These are phyloP conservation scores for Mimumesa dahlbomi DNA, from an alignment of 2,888 invertebrate species.

Conservation along the genomic window DNA sequence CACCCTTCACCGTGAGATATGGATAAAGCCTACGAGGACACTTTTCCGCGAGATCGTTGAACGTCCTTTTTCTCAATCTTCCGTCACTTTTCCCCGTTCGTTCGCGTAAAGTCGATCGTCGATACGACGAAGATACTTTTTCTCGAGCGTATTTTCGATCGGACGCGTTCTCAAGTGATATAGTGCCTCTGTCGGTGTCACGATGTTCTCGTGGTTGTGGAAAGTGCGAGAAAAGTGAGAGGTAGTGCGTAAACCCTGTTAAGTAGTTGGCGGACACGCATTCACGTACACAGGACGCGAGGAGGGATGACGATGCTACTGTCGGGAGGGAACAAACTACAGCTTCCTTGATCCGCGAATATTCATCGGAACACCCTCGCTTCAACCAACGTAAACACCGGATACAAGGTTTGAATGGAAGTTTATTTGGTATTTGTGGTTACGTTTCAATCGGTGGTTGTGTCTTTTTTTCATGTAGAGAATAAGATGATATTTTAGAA, in stretches of 20 bases:
- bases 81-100: background rate
- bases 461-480: too few species aligned
- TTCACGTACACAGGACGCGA: constrained; percentile 10
- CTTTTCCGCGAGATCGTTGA: constrained; percentile 9
- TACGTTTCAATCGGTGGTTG: background rate
- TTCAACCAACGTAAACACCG: constrained; percentile 46
- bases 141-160: too few species aligned
- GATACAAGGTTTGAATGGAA: constrained; percentile 56
- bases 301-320: constrained; percentile 56
- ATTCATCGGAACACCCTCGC: constrained; percentile 24
- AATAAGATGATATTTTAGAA: too few species aligned
- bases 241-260: constrained; percentile 16
- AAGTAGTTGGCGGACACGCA: constrained; percentile 25
- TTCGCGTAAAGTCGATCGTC: too few species aligned
- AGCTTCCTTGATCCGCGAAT: constrained; percentile 59
- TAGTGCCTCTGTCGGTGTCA: constrained; percentile 37
- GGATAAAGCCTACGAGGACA: constrained; percentile 2
- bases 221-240: constrained; percentile 69
- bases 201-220: constrained; percentile 65
- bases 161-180: constrained; percentile 9
- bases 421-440: too few species aligned
- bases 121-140: too few species aligned
- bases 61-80: background rate
- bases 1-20: constrained; percentile 25
- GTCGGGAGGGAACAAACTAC: constrained; percentile 39